Base-by-base conservation (phyloP, 2,797 vertebrate species). In the Phalloptychus januarius region DNA sequence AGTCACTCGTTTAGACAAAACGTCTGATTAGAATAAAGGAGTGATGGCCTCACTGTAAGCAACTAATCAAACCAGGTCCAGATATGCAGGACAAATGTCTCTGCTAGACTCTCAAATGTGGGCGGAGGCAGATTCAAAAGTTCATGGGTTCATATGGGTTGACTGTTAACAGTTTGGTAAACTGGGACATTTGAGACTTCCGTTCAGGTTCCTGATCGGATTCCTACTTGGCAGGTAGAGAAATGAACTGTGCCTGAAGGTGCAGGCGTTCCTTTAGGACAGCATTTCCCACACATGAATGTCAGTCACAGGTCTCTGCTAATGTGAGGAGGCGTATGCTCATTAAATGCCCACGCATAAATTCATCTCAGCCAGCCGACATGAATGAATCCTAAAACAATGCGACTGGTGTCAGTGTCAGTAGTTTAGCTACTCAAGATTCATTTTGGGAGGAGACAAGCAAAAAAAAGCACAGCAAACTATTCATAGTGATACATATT, bases 31-130 rank as follows among this genome's bases (percentile, higher is more conserved):
- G 71, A 83, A 81, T 86, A 78, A 69, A 85, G 85, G 87, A 82
- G 88, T 72, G 18, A 18, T 50, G 85, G 58, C 80, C 61, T 45
- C 33, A 72, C 45, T 42, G 4, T 67, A 25, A 48, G 54, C n/a
- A 63, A 28, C 87, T 61, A 69, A 90, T 82, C 85, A 18, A n/a
- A 92, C 84, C 72, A 85, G 85, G 88, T 87, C 46, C 78, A 69
- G 84, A 74, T 44, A 78, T 65, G 48, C 36, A 67, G 72, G 44
- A 72, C 65, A 73, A 40, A 12, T 0, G 4, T 83, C 48, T 78
- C 56, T 74, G 44, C 74, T 76, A 63, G 78, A 84, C 71, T 42
- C 1, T 40, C 76, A 78, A 11, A 5, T 40, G 77, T 78, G 80
- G 83, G 77, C 0, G 13, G 23, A 79, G 73, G 25, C 0, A 75